phyloP scores from a whole-genome alignment of 1,140 invertebrate species.

The Hesperophylax magnus region DNA sequence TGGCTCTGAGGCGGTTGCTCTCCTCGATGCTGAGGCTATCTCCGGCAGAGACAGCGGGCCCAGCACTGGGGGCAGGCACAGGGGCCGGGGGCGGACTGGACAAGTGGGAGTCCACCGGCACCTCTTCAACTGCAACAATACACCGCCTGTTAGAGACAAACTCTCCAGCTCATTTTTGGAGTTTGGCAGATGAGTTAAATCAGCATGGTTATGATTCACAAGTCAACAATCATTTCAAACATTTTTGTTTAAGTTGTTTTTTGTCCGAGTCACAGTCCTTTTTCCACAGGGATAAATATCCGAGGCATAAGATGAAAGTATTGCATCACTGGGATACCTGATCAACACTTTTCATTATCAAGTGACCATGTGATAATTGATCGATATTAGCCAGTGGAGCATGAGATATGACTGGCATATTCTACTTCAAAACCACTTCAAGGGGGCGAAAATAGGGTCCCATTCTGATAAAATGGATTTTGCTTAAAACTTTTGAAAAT shows the following conservation, averaged over 20 bases:
- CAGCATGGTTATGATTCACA: too few relatives aligned
- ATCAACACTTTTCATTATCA: background rate
- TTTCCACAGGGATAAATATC: too few relatives aligned
- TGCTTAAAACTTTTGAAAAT: too few relatives aligned
- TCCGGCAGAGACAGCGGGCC: constrained; percentile 76
- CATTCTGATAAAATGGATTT: too few relatives aligned
- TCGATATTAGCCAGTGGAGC: background rate
- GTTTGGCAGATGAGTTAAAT: too few relatives aligned
- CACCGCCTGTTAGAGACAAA: too few relatives aligned
- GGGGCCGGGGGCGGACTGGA: constrained; percentile 47
- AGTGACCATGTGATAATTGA: constrained; percentile 1
- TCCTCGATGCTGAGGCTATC: constrained; percentile 72
- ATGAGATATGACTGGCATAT: background rate
- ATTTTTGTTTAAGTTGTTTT: too few relatives aligned
- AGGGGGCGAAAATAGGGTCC: too few relatives aligned
- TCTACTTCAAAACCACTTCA: background rate
- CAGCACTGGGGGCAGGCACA: constrained; percentile 48
- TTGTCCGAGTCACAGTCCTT: too few relatives aligned
- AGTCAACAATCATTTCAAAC: too few relatives aligned
- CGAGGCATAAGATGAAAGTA: background rate
- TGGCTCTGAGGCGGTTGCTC: constrained; percentile 92
- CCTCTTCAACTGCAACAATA: constrained; percentile 65
- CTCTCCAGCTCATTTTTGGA: too few relatives aligned
- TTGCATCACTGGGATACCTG: constrained; percentile 22
- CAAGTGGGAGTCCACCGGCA: constrained; percentile 68